Evolutionary conservation across 1,140 invertebrate species (phyloP).

Genomic region (Meloidogyne floridensis): DNA sequence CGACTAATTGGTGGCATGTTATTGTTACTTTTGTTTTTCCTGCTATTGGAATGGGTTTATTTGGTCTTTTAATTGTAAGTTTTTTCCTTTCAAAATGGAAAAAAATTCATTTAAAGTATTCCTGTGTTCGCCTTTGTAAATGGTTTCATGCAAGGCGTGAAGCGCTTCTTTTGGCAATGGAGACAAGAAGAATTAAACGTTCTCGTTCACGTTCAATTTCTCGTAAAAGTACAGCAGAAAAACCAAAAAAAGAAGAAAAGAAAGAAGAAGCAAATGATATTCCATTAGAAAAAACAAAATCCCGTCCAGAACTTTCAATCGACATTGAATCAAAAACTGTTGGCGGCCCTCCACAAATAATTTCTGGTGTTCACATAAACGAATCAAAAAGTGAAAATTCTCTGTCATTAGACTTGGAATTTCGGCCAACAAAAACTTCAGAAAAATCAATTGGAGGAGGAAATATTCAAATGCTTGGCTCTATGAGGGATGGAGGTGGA

Average conservation of each 20-base stretch:
- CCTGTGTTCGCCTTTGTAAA: not conserved
- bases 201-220: not conserved
- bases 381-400: conserved; percentile 2
- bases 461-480: not conserved
- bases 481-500: not conserved
- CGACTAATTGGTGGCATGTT: not conserved
- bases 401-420: not conserved
- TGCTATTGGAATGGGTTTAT: not conserved
- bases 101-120: not conserved
- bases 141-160: not conserved
- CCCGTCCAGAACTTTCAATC: not conserved
- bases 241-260: not conserved
- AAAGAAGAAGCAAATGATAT: not conserved
- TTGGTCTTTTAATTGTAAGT: not conserved
- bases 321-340: not conserved
- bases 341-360: not conserved
- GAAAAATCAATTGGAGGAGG: not conserved
- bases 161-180: not conserved
- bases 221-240: not conserved
- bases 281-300: not conserved
- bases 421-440: not conserved
- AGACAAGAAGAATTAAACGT: not conserved
- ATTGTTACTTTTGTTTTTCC: not conserved
- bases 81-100: not conserved
- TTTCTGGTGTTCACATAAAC: not conserved